Evolutionary conservation across 2,888 invertebrate genomes (phyloP).

Genomic region (Ptychoptera albimana): DNA sequence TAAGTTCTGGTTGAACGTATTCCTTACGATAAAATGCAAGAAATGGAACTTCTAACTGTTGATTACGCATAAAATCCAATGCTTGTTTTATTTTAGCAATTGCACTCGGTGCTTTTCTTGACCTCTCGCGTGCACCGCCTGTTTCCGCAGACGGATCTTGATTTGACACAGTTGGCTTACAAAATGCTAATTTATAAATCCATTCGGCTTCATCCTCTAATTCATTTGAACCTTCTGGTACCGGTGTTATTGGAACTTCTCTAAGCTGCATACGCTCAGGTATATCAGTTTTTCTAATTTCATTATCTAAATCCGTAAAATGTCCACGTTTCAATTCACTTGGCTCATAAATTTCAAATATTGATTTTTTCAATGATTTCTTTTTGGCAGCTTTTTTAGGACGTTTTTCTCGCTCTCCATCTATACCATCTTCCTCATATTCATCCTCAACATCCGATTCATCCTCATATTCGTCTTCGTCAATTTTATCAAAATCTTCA

Average conservation of each 20-base stretch:
- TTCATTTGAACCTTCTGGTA: slow-evolving; percentile 71
- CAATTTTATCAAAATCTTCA: slow-evolving; percentile 77
- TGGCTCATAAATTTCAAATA: slow-evolving; percentile 93
- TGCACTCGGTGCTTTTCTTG: slow-evolving; percentile 49
- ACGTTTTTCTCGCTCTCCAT: slow-evolving; percentile 42
- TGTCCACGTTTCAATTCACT: slow-evolving; percentile 92
- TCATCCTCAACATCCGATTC: slow-evolving; percentile 67
- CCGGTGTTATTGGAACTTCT: slow-evolving; percentile 68
- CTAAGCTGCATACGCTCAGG: slow-evolving; percentile 88
- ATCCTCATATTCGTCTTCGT: slow-evolving; percentile 71
- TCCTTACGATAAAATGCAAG: slow-evolving; percentile 98
- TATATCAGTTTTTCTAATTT: slow-evolving; percentile 73
- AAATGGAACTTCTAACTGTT: slow-evolving; percentile 92
- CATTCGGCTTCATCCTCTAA: slow-evolving; percentile 90
- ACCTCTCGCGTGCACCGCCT: slow-evolving; percentile 32
- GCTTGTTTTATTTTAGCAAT: slow-evolving; percentile 87
- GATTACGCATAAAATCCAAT: slow-evolving; percentile 89
- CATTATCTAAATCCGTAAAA: slow-evolving; percentile 85
- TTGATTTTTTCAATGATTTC: slow-evolving; percentile 66
- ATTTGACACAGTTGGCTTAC: slow-evolving; percentile 63
- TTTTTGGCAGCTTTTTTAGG: slow-evolving; percentile 62
- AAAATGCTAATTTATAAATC: slow-evolving; percentile 92
- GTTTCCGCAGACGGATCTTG: slow-evolving; percentile 40
- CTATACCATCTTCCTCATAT: slow-evolving; percentile 63
- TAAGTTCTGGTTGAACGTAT: slow-evolving; percentile 86